phyloP scores from a whole-genome alignment of 2,113 vertebrate genomes.

The Channa argus region DNA sequence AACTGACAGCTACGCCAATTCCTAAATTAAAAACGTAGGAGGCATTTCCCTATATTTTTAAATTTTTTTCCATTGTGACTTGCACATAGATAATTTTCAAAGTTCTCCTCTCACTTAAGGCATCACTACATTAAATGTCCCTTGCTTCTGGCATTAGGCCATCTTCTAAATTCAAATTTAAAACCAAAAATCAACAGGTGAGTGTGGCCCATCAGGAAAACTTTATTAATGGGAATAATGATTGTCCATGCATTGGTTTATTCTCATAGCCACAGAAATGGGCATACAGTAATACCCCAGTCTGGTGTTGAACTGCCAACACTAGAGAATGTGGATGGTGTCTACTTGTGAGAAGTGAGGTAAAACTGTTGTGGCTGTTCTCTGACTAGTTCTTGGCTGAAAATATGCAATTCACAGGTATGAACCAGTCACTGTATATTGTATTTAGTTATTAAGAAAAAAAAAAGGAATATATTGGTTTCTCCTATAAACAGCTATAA shows the following conservation, averaged over 20 bases:
- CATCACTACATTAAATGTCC: constrained; percentile 27
- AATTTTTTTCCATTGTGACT: background rate
- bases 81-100: background rate
- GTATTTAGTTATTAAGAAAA: background rate
- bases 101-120: constrained; percentile 7
- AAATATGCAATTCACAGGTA: too few relatives aligned
- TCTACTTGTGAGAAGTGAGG: background rate
- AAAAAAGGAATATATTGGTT: too few relatives aligned
- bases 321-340: background rate
- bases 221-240: constrained; percentile 8
- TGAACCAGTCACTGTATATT: too few relatives aligned
- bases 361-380: background rate
- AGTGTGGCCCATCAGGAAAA: background rate
- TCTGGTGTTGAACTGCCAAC: background rate
- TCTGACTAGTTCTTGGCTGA: too few relatives aligned
- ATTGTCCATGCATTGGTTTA: too few relatives aligned
- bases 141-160: constrained; percentile 8
- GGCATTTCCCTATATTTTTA: background rate
- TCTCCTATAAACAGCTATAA: too few relatives aligned
- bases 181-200: background rate
- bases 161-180: constrained; percentile 30
- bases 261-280: background rate
- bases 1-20: background rate
- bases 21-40: background rate
- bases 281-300: background rate